phyloP scores from a whole-genome alignment of 2,797 vertebrate species.

The Todus mexicanus region DNA sequence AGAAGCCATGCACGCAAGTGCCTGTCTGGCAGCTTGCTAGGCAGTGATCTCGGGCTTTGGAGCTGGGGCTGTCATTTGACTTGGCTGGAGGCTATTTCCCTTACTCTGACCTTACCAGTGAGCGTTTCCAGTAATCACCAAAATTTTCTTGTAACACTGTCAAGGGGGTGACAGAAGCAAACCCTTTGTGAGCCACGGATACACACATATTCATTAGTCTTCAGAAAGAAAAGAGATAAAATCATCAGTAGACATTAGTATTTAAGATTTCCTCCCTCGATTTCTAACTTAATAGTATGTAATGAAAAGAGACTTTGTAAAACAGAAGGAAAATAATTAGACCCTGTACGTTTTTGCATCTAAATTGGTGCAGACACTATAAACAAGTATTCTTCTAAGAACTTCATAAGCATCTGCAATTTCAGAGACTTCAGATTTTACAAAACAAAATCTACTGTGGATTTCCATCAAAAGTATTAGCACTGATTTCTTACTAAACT shows the following conservation, averaged over 20 bases:
- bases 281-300: background rate
- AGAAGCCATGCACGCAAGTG: background rate
- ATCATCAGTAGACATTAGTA: background rate
- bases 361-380: background rate
- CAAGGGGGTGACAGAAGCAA: background rate
- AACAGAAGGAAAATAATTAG: slow-evolving; percentile 11
- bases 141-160: background rate
- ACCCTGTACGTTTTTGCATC: background rate
- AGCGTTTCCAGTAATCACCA: background rate
- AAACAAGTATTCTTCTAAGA: background rate
- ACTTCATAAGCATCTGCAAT: background rate
- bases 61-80: background rate
- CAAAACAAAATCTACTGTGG: background rate
- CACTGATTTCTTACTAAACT: background rate
- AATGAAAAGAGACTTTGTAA: background rate
- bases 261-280: background rate
- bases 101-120: background rate
- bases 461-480: slow-evolving; percentile 6
- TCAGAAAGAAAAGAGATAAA: background rate
- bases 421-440: slow-evolving; percentile 7
- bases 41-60: background rate
- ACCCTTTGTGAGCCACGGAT: background rate
- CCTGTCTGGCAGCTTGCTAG: background rate
- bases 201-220: background rate
- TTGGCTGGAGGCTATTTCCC: background rate